Evolutionary conservation across 2,113 vertebrate species (phyloP).

Genomic region (Sander lucioperca): DNA sequence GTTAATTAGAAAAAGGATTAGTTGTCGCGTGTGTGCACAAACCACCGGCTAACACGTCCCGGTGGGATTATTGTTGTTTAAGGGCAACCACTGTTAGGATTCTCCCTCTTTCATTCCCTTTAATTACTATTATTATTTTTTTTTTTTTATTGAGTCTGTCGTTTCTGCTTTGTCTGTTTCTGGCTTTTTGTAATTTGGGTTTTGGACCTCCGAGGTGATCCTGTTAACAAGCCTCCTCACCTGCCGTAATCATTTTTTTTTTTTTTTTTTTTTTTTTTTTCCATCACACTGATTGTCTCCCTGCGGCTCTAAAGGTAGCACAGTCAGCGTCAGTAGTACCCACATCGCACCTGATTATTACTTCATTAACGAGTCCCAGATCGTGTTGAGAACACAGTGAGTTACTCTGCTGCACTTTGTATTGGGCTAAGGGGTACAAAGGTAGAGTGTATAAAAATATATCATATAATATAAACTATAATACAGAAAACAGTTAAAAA

Average conservation of each 20-base stretch:
- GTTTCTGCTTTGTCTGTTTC: constrained; percentile 27
- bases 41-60: constrained; percentile 27
- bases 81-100: constrained; percentile 10
- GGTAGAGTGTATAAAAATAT: neutral
- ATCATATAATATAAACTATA: neutral
- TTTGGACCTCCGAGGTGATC: constrained; percentile 33
- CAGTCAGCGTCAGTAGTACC: constrained; percentile 51
- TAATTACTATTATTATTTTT: neutral
- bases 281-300: constrained; percentile 63
- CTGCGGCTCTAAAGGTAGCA: constrained; percentile 43
- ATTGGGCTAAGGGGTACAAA: neutral
- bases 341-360: constrained; percentile 58
- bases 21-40: constrained; percentile 9
- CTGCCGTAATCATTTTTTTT: constrained; percentile 1
- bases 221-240: constrained; percentile 51
- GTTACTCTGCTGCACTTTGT: constrained; percentile 19
- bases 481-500: neutral
- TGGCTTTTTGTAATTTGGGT: constrained; percentile 25
- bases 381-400: constrained; percentile 34
- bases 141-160: neutral
- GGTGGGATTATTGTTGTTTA: constrained; percentile 18
- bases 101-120: neutral
- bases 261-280: constrained; percentile 62
- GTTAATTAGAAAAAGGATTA: constrained; percentile 39
- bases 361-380: constrained; percentile 61